phyloP scores from a whole-genome alignment of 2,888 invertebrate genomes.

The Alsophila aescularia region DNA sequence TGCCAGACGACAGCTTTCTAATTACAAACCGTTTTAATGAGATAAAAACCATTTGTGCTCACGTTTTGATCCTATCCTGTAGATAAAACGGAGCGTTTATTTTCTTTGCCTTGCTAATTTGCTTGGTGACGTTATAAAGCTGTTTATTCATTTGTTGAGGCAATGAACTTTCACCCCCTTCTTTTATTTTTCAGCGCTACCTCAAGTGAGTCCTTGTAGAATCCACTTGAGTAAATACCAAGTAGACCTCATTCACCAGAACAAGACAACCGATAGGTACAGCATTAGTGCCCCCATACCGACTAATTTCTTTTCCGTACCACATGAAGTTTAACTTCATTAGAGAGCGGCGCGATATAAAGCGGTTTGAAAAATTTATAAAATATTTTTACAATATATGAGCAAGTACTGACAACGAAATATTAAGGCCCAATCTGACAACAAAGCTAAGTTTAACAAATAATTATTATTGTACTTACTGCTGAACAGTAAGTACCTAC shows the following conservation, averaged over 20 bases:
- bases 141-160: not conserved
- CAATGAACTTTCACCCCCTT: not conserved
- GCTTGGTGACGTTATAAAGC: not conserved
- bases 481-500: not conserved
- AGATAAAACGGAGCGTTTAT: slow-evolving; percentile 10
- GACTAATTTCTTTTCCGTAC: too few species aligned
- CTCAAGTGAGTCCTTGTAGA: too few species aligned
- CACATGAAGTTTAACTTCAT: too few species aligned
- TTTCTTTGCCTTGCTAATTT: slow-evolving; percentile 3
- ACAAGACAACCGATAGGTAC: too few species aligned
- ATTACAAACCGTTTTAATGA: slow-evolving; percentile 13
- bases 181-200: not conserved
- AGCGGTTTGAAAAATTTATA: too few species aligned
- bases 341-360: too few species aligned
- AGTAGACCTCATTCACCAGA: too few species aligned
- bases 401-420: not conserved
- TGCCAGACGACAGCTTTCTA: slow-evolving; percentile 2
- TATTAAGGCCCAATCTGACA: not conserved
- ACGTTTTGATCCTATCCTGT: slow-evolving; percentile 1
- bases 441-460: not conserved
- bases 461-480: not conserved
- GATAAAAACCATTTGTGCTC: slow-evolving; percentile 19
- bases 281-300: too few species aligned
- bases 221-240: too few species aligned
- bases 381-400: not conserved